Evolutionary conservation across 2,888 invertebrate genomes (phyloP).

Genomic region (Platynereis dumerilii): DNA sequence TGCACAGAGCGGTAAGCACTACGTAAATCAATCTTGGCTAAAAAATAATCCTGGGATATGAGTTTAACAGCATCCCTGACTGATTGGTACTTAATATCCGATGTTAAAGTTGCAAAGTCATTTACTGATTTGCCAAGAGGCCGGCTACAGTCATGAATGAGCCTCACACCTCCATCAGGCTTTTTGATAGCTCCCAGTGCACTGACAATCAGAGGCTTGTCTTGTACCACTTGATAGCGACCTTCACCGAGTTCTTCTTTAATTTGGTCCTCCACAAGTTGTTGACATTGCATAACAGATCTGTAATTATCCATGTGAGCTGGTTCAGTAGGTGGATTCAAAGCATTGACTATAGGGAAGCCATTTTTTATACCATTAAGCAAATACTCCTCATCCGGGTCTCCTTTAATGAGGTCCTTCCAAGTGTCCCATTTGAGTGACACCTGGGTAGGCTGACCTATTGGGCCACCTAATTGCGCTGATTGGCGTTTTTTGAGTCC

Average conservation of each 20-base stretch:
- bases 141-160: slow-evolving; percentile 13
- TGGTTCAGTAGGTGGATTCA: no score
- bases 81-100: neutral
- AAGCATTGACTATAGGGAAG: neutral
- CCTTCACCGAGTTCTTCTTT: slow-evolving; percentile 14
- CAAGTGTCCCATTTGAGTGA: no score
- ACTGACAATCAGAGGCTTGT: neutral
- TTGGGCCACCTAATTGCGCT: no score
- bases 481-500: no score
- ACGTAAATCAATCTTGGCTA: slow-evolving; percentile 13
- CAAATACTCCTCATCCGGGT: neutral
- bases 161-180: neutral
- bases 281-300: neutral
- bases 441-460: no score
- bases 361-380: slow-evolving; percentile 3
- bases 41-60: neutral
- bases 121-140: slow-evolving; percentile 5
- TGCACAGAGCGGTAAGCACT: slow-evolving; percentile 6
- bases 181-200: slow-evolving; percentile 19
- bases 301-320: neutral
- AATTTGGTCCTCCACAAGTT: slow-evolving; percentile 13
- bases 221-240: neutral
- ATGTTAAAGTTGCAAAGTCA: neutral
- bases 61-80: slow-evolving; percentile 4
- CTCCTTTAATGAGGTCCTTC: neutral